Evolutionary conservation across 2,888 invertebrate species (phyloP), one percentile per base, ranked within the genome.

Genomic region (Hydriomena furcata): DNA sequence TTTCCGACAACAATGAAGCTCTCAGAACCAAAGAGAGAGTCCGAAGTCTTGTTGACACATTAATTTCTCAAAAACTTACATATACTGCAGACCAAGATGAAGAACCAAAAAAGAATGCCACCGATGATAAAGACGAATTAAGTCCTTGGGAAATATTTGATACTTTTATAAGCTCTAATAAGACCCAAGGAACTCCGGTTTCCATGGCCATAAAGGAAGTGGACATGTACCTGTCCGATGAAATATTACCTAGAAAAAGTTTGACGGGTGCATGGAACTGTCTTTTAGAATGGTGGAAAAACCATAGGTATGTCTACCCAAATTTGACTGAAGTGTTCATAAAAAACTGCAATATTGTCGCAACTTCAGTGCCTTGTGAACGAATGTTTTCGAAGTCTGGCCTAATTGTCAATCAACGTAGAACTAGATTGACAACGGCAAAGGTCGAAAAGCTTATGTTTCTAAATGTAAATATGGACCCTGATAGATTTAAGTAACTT

Each of bases 81-180:
- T n/a, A 27, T 27, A 8, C 27, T 27, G 27, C 27, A n/a, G 27
- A 8, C 27, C 27, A n/a, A 5, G 8, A 27, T n/a, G n/a, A n/a
- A 27, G 8, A 27, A 8, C 8, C 8, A 27, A 27, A 8, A 27
- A 8, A 27, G 27, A n/a, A 27, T 8, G 8, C 27, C 27, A 27
- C n/a, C n/a, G n/a, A n/a, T n/a, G n/a, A n/a, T n/a, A 27, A n/a
- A n/a, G 8, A 27, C 27, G 27, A 27, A 5, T 27, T 27, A 8
- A 34, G 34, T 34, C 34, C 34, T 34, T 34, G 34, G 34, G 34
- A 21, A n/a, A 34, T 34, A 20, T 34, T 34, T 34, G 34, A 34
- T 20, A n/a, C n/a, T 8, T 8, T 27, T 27, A 8, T 27, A 8
- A 8, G 27, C 8, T n/a, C 27, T n/a, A 8, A n/a, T 5, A 27